A percentile compares a stretch with the other conserved stretches of the same genome.
These are phyloP conservation scores for Polypedilum vanderplanki DNA, from an alignment of 1,140 invertebrate species.

Conservation along the genomic window DNA sequence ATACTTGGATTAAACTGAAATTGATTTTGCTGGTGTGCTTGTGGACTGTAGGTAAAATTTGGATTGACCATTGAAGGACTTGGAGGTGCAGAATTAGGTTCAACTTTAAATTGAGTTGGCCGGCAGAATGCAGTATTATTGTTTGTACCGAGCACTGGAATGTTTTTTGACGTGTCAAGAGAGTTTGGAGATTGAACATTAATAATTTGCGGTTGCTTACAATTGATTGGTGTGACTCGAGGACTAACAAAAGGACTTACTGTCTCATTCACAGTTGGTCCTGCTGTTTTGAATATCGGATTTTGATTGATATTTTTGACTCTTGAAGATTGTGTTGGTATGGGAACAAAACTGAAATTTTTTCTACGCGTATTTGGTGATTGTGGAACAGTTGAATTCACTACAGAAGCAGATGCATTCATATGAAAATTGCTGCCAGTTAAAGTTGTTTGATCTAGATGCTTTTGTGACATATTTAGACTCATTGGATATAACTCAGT, in stretches of 20 bases:
- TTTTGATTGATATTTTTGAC: constrained; percentile 33
- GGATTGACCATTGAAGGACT: constrained; percentile 41
- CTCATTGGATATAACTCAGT: constrained; percentile 35
- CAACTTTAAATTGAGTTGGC: constrained; percentile 36
- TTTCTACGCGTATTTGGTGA: constrained; percentile 53
- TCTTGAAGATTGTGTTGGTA: constrained; percentile 54
- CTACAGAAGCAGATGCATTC: background rate
- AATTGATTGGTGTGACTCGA: constrained; percentile 62
- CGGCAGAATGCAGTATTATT: constrained; percentile 37
- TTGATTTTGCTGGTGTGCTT: constrained; percentile 30
- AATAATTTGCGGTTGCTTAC: constrained; percentile 39
- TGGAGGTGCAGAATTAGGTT: constrained; percentile 40
- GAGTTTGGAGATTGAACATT: constrained; percentile 7
- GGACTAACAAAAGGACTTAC: constrained; percentile 80
- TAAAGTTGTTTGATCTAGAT: constrained; percentile 30
- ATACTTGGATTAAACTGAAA: constrained; percentile 25
- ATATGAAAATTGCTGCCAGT: constrained; percentile 1
- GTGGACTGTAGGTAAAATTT: constrained; percentile 33
- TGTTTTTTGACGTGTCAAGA: constrained; percentile 33
- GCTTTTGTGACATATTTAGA: constrained; percentile 34
- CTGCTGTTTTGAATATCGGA: constrained; percentile 37
- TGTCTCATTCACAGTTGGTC: background rate
- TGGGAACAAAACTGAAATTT: constrained; percentile 77
- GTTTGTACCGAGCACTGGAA: constrained; percentile 40
- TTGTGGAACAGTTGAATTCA: constrained; percentile 16